Evolutionary conservation across 1,140 invertebrate genomes (phyloP).

Genomic region (Lerema accius): DNA sequence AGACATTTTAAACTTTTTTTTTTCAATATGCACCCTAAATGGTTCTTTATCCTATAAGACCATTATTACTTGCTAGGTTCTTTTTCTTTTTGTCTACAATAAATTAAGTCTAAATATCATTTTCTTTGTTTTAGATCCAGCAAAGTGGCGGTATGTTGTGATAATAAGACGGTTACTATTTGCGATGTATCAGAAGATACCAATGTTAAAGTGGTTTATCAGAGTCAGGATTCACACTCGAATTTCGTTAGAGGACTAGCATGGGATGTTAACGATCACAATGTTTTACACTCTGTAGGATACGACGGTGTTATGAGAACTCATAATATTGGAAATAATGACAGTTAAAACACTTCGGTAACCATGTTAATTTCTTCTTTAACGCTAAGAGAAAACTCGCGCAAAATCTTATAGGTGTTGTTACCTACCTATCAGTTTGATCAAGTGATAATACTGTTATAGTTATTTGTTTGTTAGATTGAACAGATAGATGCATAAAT

Average conservation of each 20-base stretch:
- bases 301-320: constrained; percentile 71
- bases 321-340: constrained; percentile 38
- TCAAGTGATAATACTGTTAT: too few species aligned
- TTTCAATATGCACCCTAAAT: too few species aligned
- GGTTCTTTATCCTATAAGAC: too few species aligned
- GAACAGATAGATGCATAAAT: not conserved
- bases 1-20: too few species aligned
- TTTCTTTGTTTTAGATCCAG: constrained; percentile 57
- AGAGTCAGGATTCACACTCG: constrained; percentile 61
- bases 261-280: constrained; percentile 60
- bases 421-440: too few species aligned
- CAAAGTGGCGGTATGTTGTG: constrained; percentile 71
- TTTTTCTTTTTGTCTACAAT: too few species aligned
- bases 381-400: not conserved
- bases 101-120: too few species aligned
- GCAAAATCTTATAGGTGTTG: not conserved
- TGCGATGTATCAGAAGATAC: constrained; percentile 50
- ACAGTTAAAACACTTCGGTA: not conserved
- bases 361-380: not conserved
- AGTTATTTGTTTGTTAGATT: too few species aligned
- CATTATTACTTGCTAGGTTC: too few species aligned
- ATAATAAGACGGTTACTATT: constrained; percentile 73
- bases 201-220: constrained; percentile 58
- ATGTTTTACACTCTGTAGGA: constrained; percentile 64
- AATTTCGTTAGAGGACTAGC: constrained; percentile 68